Base-by-base conservation (phyloP, 37 sponge, comb jelly and placozoan genomes). In the Aphrocallistes beatrix region DNA sequence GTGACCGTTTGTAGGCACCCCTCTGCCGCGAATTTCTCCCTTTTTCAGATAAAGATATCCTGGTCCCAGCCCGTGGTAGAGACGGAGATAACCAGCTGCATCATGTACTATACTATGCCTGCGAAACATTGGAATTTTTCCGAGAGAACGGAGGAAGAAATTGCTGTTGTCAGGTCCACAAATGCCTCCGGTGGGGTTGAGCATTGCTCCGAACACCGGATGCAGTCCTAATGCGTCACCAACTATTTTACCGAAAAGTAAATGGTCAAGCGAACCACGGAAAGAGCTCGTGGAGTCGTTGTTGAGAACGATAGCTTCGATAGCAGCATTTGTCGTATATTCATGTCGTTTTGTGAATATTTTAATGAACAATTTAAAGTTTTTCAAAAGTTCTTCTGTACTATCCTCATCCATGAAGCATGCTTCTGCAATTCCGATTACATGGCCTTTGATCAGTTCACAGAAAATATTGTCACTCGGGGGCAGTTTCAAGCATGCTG, bases 91-190 rank as follows among this genome's bases (percentile, higher is more conserved):
- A 32, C 75, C 75, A 3, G 75, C 25, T 60, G 75, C 75, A 13
- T 60, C 75, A 13, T 60, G 75, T 19, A 60, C 75, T 25, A 60
- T 60, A 60, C 75, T 60, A 30, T 60, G 75, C n/a, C 75, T 60
- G 75, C 75, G 75, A 6, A 60, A 32, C 75, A 60, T 60, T 60
- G 75, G 75, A 60, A 60, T 60, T 30, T 60, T 60, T 21, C 75
- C 75, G n/a, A 60, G 75, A 60, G 75, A 19, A 60, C 75, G 75
- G 75, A 60, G 75, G n/a, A 60, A 60, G 8, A 60, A 25, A 13
- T 60, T 60, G 75, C 75, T 60, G n/a, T 60, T 60, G 34, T 60
- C 75, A 19, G 75, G 75, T 32, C 75, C 75, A 60, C 75, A 60
- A 32, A 60, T 60, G 25, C 75, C 75, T 3, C 75, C 75, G 3